Base-by-base conservation (phyloP, 2,113 vertebrate genomes). In the Euleptes europaea region DNA sequence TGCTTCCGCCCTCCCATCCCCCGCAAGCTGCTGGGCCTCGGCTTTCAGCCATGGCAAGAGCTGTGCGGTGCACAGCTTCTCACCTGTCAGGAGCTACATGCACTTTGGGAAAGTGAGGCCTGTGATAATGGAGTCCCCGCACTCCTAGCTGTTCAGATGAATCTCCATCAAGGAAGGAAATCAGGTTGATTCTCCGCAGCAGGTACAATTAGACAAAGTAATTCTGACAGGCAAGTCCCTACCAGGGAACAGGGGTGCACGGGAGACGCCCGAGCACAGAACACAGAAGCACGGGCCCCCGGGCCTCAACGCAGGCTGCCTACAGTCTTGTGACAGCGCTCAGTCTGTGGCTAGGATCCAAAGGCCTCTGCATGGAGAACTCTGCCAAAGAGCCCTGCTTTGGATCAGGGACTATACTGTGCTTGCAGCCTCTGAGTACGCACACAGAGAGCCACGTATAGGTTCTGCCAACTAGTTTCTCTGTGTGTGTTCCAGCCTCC, bases 21-120 rank as follows among this genome's bases (percentile, higher is more conserved):
- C 0, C 54, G 35, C 88, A 84, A 80, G 40, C 0, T 0, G 9
- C 78, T 0, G 3, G 15, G 79, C 33, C 72, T 57, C 3, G 38
- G 72, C 78, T 65, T 31, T 26, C 83, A 42, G 83, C 65, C 83
- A 78, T 17, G 33, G 65, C 74, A 70, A 47, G 74, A 67, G 21
- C 35, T 21, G 13, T 42, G 17, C 35, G 14, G 26, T 57, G 47
- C 75, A 42, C 38, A 63, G 54, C 81, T 74, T 74, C 81, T 83
- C 81, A 83, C 81, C 81, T 83, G 81, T 83, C 81, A 83, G 54
- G 54, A 83, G 65, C 65, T 70, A 78, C 83, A 69, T 70, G 31
- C 11, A 70, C 49, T 78, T 66, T 71, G 83, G 66, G 75, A 71
- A 35, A 84, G 65, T 2, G 38, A 73, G 75, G n/a, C 28, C 47